Evolutionary conservation across 2,888 invertebrate species (phyloP), one percentile per base, ranked within the genome.

Genomic region (Anorthoa munda): DNA sequence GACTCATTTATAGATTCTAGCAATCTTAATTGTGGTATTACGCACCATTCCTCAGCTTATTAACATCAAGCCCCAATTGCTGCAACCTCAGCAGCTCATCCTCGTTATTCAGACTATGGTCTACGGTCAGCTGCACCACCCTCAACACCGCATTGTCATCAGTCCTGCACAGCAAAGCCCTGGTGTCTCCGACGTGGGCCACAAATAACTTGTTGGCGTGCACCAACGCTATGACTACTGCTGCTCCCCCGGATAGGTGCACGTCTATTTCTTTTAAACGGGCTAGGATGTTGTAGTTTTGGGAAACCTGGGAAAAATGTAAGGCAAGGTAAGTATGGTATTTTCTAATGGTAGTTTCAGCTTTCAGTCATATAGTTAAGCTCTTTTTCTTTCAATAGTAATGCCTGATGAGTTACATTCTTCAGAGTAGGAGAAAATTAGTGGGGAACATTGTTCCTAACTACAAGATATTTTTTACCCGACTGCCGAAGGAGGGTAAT

Each of bases 61-160:
- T 97, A 1, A 97, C 95, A 88, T 98, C 97, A 12, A 99, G 92
- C 0, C 98, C 98, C 50, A 99, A 94, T 81, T 98, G 97, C 5
- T 97, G 97, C 2, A 99, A 94, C 83, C 99, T 95, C 67, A 98
- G 92, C 76, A 98, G 91, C 93, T 99, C 99, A 89, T 98, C 98
- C 89, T 98, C 98, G 89, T 99, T 99, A 66, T 97, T 96, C 56
- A 99, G 95, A 87, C 98, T 98, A 90, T 99, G 99, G 92, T 99
- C 99, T 0, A 98, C 97, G 2, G 98, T 98, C 66, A 99, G 93
- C 91, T 99, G 99, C 4, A 98, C 97, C 0, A 99, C 98, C 13
- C 92, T 87, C 61, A 98, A 93, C 23, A 98, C 98, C 3, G 98
- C 97, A 90, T 98, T 98, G 48, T 97, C 96, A 89, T 98, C 98